Evolutionary conservation across 2,797 vertebrate species (phyloP), one percentile per base, ranked within the genome.

Genomic region (Paramormyrops hopkinsi): DNA sequence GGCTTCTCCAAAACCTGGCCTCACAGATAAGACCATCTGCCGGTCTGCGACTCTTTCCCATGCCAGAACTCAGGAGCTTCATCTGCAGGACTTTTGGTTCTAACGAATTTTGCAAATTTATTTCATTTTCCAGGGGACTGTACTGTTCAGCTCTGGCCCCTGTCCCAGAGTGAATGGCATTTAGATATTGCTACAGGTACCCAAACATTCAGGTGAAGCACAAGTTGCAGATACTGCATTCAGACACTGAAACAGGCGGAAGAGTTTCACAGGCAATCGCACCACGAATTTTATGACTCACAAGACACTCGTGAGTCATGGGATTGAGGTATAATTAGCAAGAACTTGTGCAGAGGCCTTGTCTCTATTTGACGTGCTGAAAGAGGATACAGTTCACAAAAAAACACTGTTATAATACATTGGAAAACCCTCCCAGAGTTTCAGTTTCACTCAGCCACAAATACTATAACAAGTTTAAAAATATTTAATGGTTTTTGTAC

Each of bases 1-100:
- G 33, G 37, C 56, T 65, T 33, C 88, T 51, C 56, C 11, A 56
- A 83, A 86, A 88, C 44, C 87, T 88, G 50, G 65, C 79, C 92
- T 88, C 86, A 91, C 79, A 44, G 29, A 65, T 59, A 89, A 90
- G 54, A 90, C 69, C 90, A 90, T 90, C 90, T 91, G 90, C 84
- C 22, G 69, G 87, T 54, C 41, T 51, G 51, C 46, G 56, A 62
- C 89, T 87, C 62, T 37, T 79, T 46, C 87, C 69, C 83, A 76
- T 59, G 86, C 65, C 82, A 88, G 88, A 62, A n/a, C 88, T 90
- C 59, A 86, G 84, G 51, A 89, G 83, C 89, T 87, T 90, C 88
- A 89, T 92, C 90, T 85, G 88, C 62, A 76, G 73, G 83, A 59
- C 88, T 19, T 82, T 90, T 73, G 89, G 89, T 73, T 86, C 73